Evolutionary conservation across 2,797 vertebrate genomes (phyloP).

Genomic region (Nyctalus aviator): DNA sequence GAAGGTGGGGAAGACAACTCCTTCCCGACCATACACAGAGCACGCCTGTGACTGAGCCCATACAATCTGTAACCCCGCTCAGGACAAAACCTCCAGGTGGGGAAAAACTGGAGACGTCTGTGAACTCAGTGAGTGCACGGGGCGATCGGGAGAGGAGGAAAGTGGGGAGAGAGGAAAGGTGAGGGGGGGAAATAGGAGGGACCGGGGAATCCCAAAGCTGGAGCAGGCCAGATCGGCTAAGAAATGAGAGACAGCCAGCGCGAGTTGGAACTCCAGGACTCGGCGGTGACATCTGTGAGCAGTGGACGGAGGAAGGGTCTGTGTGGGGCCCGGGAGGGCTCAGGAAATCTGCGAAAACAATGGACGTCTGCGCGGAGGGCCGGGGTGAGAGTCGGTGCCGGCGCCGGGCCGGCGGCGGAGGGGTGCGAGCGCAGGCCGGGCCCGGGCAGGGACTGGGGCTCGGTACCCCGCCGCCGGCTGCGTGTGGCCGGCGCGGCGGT

Average conservation of each 20-base stretch:
- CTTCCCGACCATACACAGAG: background rate
- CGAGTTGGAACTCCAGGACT: background rate
- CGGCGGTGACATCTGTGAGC: background rate
- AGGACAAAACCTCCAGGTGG: background rate
- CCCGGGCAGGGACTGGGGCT: background rate
- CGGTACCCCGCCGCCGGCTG: slow-evolving; percentile 55
- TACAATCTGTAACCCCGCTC: background rate
- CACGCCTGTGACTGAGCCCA: fast-evolving
- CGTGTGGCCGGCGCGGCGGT: slow-evolving; percentile 76
- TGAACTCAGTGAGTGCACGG: background rate
- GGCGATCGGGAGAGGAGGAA: background rate
- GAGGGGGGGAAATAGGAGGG: background rate
- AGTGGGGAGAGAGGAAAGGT: background rate
- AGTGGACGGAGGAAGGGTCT: background rate
- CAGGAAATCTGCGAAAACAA: background rate
- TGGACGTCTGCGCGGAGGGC: background rate
- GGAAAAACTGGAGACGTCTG: background rate
- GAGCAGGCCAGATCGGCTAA: background rate
- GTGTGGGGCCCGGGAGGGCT: background rate
- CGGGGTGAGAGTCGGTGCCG: background rate
- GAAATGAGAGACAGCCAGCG: background rate
- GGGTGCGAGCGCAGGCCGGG: background rate
- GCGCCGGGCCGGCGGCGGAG: background rate
- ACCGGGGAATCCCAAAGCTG: background rate
- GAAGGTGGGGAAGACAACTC: background rate